Base-by-base conservation (phyloP, 2,797 vertebrate genomes). In the Diplodus sargus region DNA sequence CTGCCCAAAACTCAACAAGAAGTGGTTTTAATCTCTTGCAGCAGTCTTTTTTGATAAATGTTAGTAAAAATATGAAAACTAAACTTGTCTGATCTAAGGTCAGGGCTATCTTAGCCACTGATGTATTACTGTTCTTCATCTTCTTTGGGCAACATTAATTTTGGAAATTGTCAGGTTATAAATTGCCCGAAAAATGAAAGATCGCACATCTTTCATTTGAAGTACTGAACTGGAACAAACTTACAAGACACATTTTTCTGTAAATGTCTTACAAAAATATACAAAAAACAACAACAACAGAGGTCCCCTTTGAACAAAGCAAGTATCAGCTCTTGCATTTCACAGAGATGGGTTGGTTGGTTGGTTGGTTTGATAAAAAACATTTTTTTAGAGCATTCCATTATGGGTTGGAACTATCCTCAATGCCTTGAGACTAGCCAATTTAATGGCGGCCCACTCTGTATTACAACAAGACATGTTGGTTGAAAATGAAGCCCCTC, bases 131-230 rank as follows among this genome's bases (percentile, higher is more conserved):
- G 5, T 7, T 17, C 14, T 34, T 47, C 58, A 11, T 53, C 54
- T 9, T 39, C 43, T 25, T 59, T 58, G 49, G 51, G 47, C 51
- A 62, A 45, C 34, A 70, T 45, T 47, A 4, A 64, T 59, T 58
- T 57, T 28, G 23, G 4, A 9, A 78, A 59, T 22, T 64, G 17
- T 59, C 61, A 20, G 3, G 56, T 15, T 4, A 74, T 56, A 7
- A 54, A 49, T 57, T 30, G 61, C 45, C 18, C 43, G 11, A 34
- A 60, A 14, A 70, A 22, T 53, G 9, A 12, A 48, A 48, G 1
- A 20, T 45, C 22, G 16, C 2, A 16, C 17, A 28, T 28, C 5
- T 49, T 43, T 13, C 48, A 39, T 23, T 18, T 47, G 0, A 45
- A 56, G 6, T 10, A 67, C 16, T 0, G 14, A 3, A 51, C 10